phyloP scores from a whole-genome alignment of 1,140 invertebrate species.

The Contarinia nasturtii region DNA sequence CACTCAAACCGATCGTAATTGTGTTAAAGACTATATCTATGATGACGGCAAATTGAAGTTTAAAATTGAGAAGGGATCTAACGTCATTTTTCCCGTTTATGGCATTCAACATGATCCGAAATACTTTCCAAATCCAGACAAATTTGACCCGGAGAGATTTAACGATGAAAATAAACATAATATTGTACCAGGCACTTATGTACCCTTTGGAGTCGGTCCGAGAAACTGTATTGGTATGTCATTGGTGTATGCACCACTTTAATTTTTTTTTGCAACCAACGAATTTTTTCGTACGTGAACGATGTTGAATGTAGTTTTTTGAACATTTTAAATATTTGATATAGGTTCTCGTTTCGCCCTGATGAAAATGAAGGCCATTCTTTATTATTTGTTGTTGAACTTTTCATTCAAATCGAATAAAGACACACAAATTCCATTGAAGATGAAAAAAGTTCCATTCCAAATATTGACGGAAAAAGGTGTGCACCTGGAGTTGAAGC shows the following conservation, averaged over 20 bases:
- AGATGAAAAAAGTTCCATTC: no score
- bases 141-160: constrained; percentile 32
- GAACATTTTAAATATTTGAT: no score
- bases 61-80: constrained; percentile 4
- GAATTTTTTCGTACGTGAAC: no score
- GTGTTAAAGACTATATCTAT: constrained; percentile 13
- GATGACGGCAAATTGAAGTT: constrained; percentile 8
- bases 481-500: no score
- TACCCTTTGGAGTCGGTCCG: constrained; percentile 26
- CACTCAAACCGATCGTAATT: constrained; percentile 24
- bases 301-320: no score
- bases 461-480: no score
- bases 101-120: constrained; percentile 26
- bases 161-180: constrained; percentile 22
- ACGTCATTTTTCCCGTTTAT: constrained; percentile 24
- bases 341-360: background rate
- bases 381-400: constrained; percentile 4
- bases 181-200: constrained; percentile 12
- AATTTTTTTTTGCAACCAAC: no score
- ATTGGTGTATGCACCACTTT: no score
- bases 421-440: no score
- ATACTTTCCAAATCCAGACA: constrained; percentile 28
- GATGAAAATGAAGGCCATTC: background rate
- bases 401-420: constrained; percentile 7
- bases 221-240: constrained; percentile 29